Conservation (phyloP, 2,888 invertebrate genomes). For the Tupiocoris notatus region DNA sequence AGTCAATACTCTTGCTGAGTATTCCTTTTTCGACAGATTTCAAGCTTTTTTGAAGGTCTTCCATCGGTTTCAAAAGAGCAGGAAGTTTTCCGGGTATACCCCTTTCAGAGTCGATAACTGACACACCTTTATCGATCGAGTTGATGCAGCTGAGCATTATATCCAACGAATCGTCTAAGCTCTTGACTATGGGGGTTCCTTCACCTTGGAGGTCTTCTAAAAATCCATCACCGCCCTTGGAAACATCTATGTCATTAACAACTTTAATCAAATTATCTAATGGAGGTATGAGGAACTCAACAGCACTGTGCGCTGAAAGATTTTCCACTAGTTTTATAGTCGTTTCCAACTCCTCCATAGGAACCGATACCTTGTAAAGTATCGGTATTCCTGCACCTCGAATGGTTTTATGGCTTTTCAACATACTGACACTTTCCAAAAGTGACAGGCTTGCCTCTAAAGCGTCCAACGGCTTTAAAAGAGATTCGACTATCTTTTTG, state of each 20-base stretch:
- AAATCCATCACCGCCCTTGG: constrained; percentile 46
- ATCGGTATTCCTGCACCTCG: constrained; percentile 47
- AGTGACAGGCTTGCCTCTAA: constrained; percentile 44
- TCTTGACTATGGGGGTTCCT: constrained; percentile 47
- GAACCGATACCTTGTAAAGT: constrained; percentile 48
- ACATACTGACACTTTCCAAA: constrained; percentile 45
- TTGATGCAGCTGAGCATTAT: constrained; percentile 48
- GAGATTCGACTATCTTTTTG: constrained; percentile 46
- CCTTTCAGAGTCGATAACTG: constrained; percentile 37
- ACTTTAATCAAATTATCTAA: constrained; percentile 47
- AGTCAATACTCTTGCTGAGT: constrained; percentile 26
- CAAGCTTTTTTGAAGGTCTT: constrained; percentile 47
- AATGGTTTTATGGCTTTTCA: constrained; percentile 46
- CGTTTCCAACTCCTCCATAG: constrained; percentile 50
- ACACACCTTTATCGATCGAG: constrained; percentile 48
- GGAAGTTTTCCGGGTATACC: constrained; percentile 42
- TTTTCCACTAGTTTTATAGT: constrained; percentile 50
- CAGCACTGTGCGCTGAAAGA: constrained; percentile 49
- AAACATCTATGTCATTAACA: constrained; percentile 46
- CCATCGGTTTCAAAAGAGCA: constrained; percentile 47
- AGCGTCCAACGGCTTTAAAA: constrained; percentile 48
- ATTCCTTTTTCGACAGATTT: constrained; percentile 44
- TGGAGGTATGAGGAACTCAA: constrained; percentile 49
- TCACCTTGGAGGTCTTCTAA: constrained; percentile 48
- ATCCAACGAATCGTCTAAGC: constrained; percentile 48